These are phyloP conservation scores for Progne subis DNA, from an alignment of 2,113 vertebrate species.

Conservation along the genomic window DNA sequence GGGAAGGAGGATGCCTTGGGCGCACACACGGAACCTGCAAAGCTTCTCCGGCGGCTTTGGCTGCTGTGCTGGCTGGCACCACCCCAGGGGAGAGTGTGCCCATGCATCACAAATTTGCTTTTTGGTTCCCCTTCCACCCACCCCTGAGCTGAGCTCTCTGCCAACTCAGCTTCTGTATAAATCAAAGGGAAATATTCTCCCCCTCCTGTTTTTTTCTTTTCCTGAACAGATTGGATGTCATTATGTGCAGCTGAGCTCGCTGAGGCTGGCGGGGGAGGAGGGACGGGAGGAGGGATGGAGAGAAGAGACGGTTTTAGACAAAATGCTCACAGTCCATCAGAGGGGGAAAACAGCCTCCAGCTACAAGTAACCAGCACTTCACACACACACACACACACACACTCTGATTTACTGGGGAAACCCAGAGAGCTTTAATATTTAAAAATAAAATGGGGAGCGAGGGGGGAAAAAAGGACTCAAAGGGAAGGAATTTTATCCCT, in stretches of 20 bases:
- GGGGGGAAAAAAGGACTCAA: background rate
- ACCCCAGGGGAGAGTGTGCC: conserved; percentile 69
- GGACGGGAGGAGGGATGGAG: conserved; percentile 55
- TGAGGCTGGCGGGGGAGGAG: conserved; percentile 56
- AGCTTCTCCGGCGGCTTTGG: conserved; percentile 53
- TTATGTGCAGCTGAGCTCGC: conserved; percentile 73
- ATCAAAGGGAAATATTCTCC: conserved; percentile 73
- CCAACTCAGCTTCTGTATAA: conserved; percentile 73
- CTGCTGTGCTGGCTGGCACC: conserved; percentile 67
- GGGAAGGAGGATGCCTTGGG: conserved; percentile 67
- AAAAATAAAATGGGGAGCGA: conserved; percentile 40
- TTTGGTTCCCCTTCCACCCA: conserved; percentile 69
- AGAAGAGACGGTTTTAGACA: conserved; percentile 50
- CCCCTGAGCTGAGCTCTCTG: conserved; percentile 62
- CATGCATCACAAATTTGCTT: conserved; percentile 68
- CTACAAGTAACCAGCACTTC: conserved; percentile 60
- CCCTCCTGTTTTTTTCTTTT: conserved; percentile 68
- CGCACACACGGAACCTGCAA: conserved; percentile 60
- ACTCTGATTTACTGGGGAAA: conserved; percentile 64
- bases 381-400: conserved; percentile 32
- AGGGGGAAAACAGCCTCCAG: conserved; percentile 66
- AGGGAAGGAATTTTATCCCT: background rate
- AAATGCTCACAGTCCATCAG: conserved; percentile 62
- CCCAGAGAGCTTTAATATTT: conserved; percentile 55
- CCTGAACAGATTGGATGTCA: conserved; percentile 75